phyloP scores from a whole-genome alignment of 2,797 vertebrate genomes.

The Epinephelus awoara region DNA sequence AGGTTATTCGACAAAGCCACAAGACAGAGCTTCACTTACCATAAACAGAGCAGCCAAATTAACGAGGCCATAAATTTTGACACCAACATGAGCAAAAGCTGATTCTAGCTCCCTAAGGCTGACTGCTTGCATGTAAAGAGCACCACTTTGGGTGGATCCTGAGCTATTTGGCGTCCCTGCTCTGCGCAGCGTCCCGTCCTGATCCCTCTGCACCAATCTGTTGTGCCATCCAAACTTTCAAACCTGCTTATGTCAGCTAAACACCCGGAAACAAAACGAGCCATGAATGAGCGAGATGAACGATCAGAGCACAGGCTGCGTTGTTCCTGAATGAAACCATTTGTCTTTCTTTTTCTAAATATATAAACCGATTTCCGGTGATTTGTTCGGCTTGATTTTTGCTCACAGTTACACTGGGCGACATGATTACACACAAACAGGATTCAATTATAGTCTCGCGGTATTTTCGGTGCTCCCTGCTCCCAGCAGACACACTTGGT shows the following conservation, averaged over 20 bases:
- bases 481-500: conserved; percentile 39
- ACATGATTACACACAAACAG: not conserved
- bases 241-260: conserved; percentile 44
- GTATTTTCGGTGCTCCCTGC: conserved; percentile 40
- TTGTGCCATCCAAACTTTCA: conserved; percentile 41
- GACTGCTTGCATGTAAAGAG: not conserved
- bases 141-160: not conserved
- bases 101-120: too few relatives aligned
- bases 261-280: not conserved
- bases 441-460: conserved; percentile 50
- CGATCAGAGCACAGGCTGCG: too few relatives aligned
- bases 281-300: not conserved
- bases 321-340: not conserved
- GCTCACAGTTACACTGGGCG: not conserved
- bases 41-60: not conserved
- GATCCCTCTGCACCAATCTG: conserved; percentile 39
- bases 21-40: too few relatives aligned
- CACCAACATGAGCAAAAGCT: not conserved
- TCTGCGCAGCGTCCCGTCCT: conserved; percentile 18
- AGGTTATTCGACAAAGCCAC: too few relatives aligned
- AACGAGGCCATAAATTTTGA: too few relatives aligned
- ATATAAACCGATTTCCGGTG: not conserved
- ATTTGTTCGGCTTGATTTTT: conserved; percentile 2
- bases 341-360: not conserved
- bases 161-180: conserved; percentile 6